Base-by-base conservation (phyloP, 2,113 vertebrate species). In the Willisornis vidua region DNA sequence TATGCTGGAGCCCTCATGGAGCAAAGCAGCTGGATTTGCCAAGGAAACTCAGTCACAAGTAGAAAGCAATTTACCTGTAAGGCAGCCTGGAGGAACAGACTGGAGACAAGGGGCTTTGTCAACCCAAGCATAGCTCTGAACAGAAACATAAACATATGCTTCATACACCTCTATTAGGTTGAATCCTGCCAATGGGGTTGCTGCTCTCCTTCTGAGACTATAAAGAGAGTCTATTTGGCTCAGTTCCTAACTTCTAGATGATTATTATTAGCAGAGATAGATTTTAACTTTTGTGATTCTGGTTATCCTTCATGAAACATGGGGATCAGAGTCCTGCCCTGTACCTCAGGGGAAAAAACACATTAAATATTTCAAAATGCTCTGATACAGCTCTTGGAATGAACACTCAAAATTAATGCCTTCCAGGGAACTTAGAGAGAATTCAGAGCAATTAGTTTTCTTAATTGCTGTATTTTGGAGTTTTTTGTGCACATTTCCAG, bases 361-460 rank as follows among this genome's bases (percentile, higher is more conserved):
- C 74, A 84, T 80, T 80, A 82, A 83, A 91, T 91, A 87, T 83
- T 87, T 95, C 18, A 7, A 74, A 94, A 73, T 19, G 67, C 19
- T 73, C 68, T 11, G 3, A 43, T 67, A 77, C 12, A 51, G 51
- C 59, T 70, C 39, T 84, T 79, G 78, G 46, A 91, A 77, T 74
- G 45, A 43, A 87, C 61, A 22, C 39, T 85, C 59, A 58, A 89
- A 91, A 94, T 85, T 61, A 93, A 91, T 79, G 71, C 39, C 71
- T 93, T 88, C 59, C 63, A 80, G 71, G 59, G 63, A 79, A 90
- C 51, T 83, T 51, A 10, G 51, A 61, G 28, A 93, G 61, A 79
- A 95, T 85, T 96, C 85, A 82, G 58, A 67, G 67, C 71, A 94
- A 96, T 93, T 94, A 74, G n/a, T 83, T 91, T 80, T 92, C 71